A percentile compares a stretch with the other conserved stretches of the same genome.
Conservation (phyloP, 1,140 invertebrate species). For the Orchesella cincta region DNA sequence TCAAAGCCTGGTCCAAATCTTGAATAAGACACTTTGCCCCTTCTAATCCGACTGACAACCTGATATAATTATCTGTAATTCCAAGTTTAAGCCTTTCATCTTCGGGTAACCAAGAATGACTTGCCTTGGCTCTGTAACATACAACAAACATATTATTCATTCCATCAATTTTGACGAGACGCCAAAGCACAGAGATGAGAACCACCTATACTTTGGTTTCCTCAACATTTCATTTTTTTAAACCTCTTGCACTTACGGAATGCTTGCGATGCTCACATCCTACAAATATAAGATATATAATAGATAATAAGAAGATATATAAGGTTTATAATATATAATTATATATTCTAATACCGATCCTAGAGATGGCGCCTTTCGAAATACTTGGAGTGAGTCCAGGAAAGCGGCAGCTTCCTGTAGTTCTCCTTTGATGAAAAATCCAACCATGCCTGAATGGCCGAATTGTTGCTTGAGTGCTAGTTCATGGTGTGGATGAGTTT, state of each 20-base stretch:
- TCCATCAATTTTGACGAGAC: neutral
- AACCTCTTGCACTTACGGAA: constrained; percentile 43
- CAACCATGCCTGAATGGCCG: constrained; percentile 67
- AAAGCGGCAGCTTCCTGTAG: constrained; percentile 60
- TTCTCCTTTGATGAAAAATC: constrained; percentile 63
- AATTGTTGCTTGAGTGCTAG: constrained; percentile 63
- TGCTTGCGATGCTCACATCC: constrained; percentile 45
- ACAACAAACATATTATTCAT: neutral
- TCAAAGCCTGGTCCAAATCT: constrained; percentile 78
- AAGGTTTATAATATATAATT: neutral
- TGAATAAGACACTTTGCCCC: constrained; percentile 79
- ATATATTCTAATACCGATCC: no score
- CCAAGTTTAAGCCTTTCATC: constrained; percentile 63
- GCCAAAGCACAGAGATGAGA: neutral
- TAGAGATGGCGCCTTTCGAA: constrained; percentile 44
- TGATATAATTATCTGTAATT: constrained; percentile 82
- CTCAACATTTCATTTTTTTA: constrained; percentile 9
- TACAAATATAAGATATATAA: no score
- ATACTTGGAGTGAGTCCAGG: constrained; percentile 51
- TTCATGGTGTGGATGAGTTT: constrained; percentile 67
- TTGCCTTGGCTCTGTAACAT: constrained; percentile 42
- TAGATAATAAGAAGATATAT: neutral
- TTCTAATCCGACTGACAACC: constrained; percentile 91
- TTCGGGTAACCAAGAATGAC: constrained; percentile 47
- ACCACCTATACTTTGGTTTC: neutral